Evolutionary conservation across 2,113 vertebrate genomes (phyloP), one percentile per base, ranked within the genome.

Genomic region (Oreocharis arfaki): DNA sequence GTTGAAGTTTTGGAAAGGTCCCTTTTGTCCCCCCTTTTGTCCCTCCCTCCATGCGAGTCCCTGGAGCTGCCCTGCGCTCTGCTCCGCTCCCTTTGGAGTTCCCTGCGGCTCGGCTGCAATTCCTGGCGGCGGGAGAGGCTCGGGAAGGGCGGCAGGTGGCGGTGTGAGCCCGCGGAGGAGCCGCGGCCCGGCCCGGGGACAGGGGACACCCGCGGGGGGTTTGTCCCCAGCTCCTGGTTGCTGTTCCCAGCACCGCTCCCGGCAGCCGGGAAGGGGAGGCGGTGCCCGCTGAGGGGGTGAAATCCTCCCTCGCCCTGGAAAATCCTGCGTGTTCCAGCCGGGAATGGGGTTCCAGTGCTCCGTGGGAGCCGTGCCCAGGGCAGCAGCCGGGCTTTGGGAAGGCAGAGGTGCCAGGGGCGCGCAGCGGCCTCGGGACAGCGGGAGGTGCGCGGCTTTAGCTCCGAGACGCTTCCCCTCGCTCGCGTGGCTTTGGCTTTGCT

Each of bases 71-170:
- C 3, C 19, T 0, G 33, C 24, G 46, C 53, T 50, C 13, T 8
- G 55, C 41, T 10, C 22, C 16, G 10, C 35, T 52, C 18, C 28
- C 17, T 5, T 0, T 0, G 71, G 42, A 42, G 16, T 4, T 44
- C 8, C 11, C 24, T 1, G 76, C 23, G 49, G 32, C 76, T 12
- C 5, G 16, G 35, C 9, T 16, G 71, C 22, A 10, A 15, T 20
- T 70, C 16, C 32, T 1, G 2, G 22, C 14, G 3, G 41, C 24
- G 0, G 12, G 8, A 11, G 17, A 4, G 4, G 23, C 13, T 2
- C 20, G 26, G 53, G 2, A 27, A 39, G 44, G 41, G 86, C 94
- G 2, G 95, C 93, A 97, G 96, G 20, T 91, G 95, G 96, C 90
- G 46, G 35, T 89, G 87, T 55, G 69, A 93, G 92, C 41, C 90